Base-by-base conservation (phyloP, 2,888 invertebrate genomes). In the Beris chalybata region DNA sequence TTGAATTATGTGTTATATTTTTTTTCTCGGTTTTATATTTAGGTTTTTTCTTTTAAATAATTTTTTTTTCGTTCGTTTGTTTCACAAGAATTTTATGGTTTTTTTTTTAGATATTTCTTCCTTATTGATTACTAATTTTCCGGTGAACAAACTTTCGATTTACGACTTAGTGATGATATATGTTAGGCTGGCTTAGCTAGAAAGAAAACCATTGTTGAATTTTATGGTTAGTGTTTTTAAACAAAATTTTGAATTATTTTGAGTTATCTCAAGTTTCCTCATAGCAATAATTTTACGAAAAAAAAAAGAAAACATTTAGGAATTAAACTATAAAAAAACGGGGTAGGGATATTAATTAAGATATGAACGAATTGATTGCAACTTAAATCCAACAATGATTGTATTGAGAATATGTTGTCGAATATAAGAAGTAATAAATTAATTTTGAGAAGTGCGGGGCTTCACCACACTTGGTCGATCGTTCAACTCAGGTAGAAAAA, bases 171-270 rank as follows among this genome's bases (percentile, higher is more conserved):
- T 76, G 78, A 75, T 76, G 76, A 75, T 76, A 77, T 75, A 76
- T 77, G 77, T 77, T 77, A 77, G 75, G 77, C 76, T 77, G 78
- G 76, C 76, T 78, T 77, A 76, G 76, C 76, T 78, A 73, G 70
- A 74, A 72, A 69, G 67, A 68, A 68, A 69, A 57, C 38, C 61
- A 61, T 50, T 61, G 50, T 61, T 61, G 61, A 61, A 61, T 61
- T 61, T 61, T 43, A 15, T 38, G 15, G 52, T 61, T 61, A 61
- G 61, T 61, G 38, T 48, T 47, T 6, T 7, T 45, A 58, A 53
- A 15, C 53, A 50, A 50, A 50, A 50, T 50, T 52, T 48, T 48
- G 48, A 48, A 13, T 48, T 44, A 44, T 48, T 13, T 48, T 48
- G 13, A 48, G n/a, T 13, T 29, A 52, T 22, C 31, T 13, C n/a